Conservation (phyloP, 2,888 invertebrate genomes). For the Timema cristinae region DNA sequence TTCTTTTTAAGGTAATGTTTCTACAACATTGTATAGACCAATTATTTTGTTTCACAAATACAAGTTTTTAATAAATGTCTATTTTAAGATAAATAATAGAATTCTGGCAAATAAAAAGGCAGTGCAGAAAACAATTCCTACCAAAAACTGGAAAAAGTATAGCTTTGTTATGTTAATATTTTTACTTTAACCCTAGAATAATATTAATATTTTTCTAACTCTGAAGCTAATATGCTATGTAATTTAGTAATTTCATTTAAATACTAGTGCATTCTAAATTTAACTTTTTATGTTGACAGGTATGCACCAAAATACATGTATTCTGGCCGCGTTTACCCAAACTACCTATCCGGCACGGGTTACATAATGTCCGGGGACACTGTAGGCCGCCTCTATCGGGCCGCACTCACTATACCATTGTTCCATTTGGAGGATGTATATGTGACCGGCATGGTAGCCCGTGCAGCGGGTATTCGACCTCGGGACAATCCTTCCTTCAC, state of each 20-base stretch:
- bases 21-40: too few species aligned
- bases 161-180: background rate
- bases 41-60: too few species aligned
- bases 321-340: constrained; percentile 65
- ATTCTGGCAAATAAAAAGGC: too few species aligned
- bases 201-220: background rate
- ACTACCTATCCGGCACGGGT: constrained; percentile 77
- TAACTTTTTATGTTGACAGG: constrained; percentile 45
- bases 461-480: constrained; percentile 54
- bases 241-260: background rate
- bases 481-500: constrained; percentile 63
- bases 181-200: background rate
- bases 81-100: too few species aligned
- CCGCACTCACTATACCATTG: constrained; percentile 63
- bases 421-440: constrained; percentile 77
- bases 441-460: constrained; percentile 70
- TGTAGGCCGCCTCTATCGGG: constrained; percentile 59
- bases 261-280: background rate
- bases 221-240: background rate
- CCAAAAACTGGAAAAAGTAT: background rate
- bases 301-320: constrained; percentile 79
- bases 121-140: too few species aligned
- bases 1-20: too few species aligned
- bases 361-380: constrained; percentile 70
- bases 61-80: too few species aligned